Evolutionary conservation across 2,113 vertebrate species (phyloP), one percentile per base, ranked within the genome.

Genomic region (Ochotona curzoniae): DNA sequence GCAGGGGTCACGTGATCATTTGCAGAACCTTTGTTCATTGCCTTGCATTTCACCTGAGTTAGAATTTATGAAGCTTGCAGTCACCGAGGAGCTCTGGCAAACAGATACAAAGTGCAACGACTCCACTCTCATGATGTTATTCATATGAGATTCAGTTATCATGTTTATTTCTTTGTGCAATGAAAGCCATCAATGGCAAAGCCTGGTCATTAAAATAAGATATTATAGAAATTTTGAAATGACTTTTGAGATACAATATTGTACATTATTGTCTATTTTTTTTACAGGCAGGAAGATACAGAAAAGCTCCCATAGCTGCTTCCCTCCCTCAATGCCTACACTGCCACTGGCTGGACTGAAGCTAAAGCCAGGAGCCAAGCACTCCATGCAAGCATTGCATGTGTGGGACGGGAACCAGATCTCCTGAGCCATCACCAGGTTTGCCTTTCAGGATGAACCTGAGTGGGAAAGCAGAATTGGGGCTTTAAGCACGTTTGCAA

Each of bases 121-220:
- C 92, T 95, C 73, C 82, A 21, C 81, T 93, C 61, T 89, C 94
- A 86, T 94, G 49, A 92, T 89, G 74, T 96, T 91, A 87, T 96
- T 94, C 76, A 90, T 88, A 87, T n/a, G 69, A 96, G 81, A 97
- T 96, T 28, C 26, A 95, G 47, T 96, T 96, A 93, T 78, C 92
- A 49, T 21, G 6, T 93, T 95, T 96, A 92, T 63, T 81, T 84
- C 91, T 97, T 96, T 74, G 69, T 83, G 38, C 3, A 8, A 91
- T 84, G 66, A 95, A 96, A 97, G 88, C 3, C 5, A 93, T 82
- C 86, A 93, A 92, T 96, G 93, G 63, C 87, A 96, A 49, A 84
- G 60, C 64, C 80, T 90, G 89, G 20, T 5, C 75, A 89, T 94
- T 95, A 96, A 80, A 12, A 60, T 73, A 66, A 83, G n/a, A 51